phyloP scores from a whole-genome alignment of 2,113 vertebrate genomes.

The Coptodon rendalli region DNA sequence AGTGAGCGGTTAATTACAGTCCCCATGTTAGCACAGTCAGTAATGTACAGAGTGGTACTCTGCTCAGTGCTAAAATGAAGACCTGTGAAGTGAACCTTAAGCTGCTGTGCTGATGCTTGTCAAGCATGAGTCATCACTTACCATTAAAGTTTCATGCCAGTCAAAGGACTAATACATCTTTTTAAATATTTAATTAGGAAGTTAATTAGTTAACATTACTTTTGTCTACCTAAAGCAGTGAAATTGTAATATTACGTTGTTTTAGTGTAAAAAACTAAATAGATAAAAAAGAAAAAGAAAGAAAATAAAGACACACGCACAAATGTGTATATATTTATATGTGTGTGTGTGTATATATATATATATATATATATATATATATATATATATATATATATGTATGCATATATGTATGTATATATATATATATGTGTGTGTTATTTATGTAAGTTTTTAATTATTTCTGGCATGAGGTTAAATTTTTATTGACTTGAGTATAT shows the following conservation, averaged over 20 bases:
- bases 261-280: background rate
- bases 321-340: background rate
- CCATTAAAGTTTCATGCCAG: background rate
- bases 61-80: background rate
- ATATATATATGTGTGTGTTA: background rate
- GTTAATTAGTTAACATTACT: background rate
- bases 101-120: background rate
- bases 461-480: background rate
- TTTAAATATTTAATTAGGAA: background rate
- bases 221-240: background rate
- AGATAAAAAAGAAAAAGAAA: background rate
- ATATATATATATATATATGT: rapidly evolving
- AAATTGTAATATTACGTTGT: background rate
- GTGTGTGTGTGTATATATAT: rapidly evolving
- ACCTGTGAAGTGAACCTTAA: background rate
- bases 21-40: background rate
- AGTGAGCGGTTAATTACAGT: background rate
- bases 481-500: background rate
- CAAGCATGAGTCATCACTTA: background rate
- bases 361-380: rapidly evolving
- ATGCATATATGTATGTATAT: rapidly evolving
- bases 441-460: background rate
- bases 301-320: background rate
- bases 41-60: background rate
- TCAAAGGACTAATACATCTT: background rate